phyloP scores from a whole-genome alignment of 2,113 vertebrate genomes.

The Pygoscelis antarcticus region DNA sequence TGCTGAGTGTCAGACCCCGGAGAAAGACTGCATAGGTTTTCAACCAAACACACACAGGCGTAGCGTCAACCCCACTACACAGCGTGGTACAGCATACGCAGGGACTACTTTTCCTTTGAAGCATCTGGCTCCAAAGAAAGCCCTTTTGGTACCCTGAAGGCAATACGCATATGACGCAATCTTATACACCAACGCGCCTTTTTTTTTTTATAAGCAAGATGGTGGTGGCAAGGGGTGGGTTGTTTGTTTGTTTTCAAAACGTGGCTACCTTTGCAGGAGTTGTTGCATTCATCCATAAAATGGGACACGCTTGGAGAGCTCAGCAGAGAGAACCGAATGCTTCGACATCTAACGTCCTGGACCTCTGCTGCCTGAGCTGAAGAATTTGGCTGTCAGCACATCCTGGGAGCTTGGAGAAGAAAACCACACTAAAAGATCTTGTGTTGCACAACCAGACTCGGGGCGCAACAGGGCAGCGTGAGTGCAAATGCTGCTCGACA shows the following conservation, averaged over 20 bases:
- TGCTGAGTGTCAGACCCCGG: not conserved
- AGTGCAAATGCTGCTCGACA: not conserved
- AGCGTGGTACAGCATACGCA: not conserved
- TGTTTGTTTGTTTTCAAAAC: not conserved
- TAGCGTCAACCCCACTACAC: not conserved
- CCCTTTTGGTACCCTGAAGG: not conserved
- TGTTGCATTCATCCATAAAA: not conserved
- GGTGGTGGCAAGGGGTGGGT: not conserved
- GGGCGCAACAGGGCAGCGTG: not conserved
- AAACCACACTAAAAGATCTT: not conserved
- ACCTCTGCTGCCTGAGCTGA: not conserved
- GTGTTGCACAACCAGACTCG: not conserved
- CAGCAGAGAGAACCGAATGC: not conserved
- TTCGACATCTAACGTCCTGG: accelerated
- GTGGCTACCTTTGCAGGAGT: not conserved
- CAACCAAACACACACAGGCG: not conserved
- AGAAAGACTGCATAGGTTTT: not conserved
- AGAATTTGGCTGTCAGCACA: not conserved
- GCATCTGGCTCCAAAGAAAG: not conserved
- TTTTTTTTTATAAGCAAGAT: not conserved
- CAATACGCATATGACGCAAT: not conserved
- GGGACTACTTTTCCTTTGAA: not conserved
- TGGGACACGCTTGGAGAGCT: not conserved
- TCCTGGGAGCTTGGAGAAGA: not conserved
- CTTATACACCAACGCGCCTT: not conserved